Conservation (phyloP, 2,797 vertebrate species). For the Coregonus ussuriensis region DNA sequence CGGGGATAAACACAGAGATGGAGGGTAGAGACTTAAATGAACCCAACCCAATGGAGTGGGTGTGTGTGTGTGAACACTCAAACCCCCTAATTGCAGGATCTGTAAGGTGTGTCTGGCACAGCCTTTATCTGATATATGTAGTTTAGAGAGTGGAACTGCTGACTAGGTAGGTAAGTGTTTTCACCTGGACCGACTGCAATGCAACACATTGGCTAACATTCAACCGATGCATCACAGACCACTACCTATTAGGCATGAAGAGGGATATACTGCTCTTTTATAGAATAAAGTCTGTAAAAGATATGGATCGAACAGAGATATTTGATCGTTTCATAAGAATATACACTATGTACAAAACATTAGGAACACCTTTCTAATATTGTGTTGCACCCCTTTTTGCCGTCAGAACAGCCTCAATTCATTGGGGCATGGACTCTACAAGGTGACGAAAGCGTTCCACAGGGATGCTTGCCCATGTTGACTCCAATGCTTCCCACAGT, state of each 20-base stretch:
- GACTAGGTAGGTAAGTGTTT: constrained; percentile 55
- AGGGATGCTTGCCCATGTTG: too few species aligned
- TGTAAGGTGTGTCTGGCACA: constrained; percentile 47
- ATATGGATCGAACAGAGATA: neutral
- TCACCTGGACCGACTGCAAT: constrained; percentile 55
- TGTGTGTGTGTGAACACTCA: constrained; percentile 22
- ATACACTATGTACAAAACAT: too few species aligned
- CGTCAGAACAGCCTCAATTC: too few species aligned
- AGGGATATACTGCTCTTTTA: neutral
- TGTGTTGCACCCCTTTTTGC: too few species aligned
- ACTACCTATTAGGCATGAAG: neutral
- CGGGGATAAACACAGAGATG: constrained; percentile 2
- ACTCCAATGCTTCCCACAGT: too few species aligned
- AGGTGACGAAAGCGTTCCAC: too few species aligned
- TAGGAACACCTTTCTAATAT: too few species aligned
- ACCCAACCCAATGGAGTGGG: neutral
- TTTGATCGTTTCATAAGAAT: neutral
- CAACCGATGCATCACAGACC: constrained; percentile 14
- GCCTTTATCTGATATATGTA: constrained; percentile 27
- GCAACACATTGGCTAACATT: constrained; percentile 21
- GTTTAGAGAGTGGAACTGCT: constrained; percentile 50
- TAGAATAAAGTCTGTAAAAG: neutral
- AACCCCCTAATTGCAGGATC: constrained; percentile 53
- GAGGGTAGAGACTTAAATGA: neutral
- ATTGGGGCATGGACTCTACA: too few species aligned